A percentile compares a stretch with the other conserved stretches of the same genome.
Conservation (phyloP, 1,140 invertebrate genomes). For the Pseudoatta argentina region DNA sequence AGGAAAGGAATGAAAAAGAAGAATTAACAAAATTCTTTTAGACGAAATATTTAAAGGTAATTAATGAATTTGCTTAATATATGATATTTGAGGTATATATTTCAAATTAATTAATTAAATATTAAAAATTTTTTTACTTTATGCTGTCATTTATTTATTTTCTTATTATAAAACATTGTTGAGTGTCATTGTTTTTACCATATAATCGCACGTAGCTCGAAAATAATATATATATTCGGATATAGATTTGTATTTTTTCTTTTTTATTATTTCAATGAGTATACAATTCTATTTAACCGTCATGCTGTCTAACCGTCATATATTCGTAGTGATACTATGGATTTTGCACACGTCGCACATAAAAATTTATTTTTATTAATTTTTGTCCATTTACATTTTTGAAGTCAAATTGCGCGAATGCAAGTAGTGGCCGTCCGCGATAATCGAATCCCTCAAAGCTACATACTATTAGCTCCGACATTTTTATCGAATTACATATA, state of each 20-base stretch:
- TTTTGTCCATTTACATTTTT: slow-evolving; percentile 60
- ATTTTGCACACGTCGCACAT: slow-evolving; percentile 55
- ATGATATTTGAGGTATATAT: neutral
- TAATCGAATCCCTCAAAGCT: slow-evolving; percentile 52
- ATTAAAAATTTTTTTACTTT: neutral
- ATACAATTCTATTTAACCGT: slow-evolving; percentile 15
- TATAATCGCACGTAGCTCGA: neutral
- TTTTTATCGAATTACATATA: slow-evolving; percentile 61
- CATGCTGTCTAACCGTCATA: neutral
- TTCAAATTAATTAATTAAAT: slow-evolving; percentile 14
- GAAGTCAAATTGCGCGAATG: slow-evolving; percentile 29
- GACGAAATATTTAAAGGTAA: neutral
- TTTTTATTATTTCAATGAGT: slow-evolving; percentile 42
- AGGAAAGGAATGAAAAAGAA: slow-evolving; percentile 2
- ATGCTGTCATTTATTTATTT: neutral
- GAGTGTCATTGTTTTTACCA: neutral
- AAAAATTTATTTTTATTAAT: slow-evolving; percentile 64
- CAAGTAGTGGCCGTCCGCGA: slow-evolving; percentile 6
- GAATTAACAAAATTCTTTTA: slow-evolving; percentile 25
- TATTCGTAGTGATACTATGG: slow-evolving; percentile 29
- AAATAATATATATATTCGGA: neutral
- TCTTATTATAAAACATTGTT: neutral
- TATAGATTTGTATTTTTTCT: neutral
- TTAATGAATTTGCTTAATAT: neutral
- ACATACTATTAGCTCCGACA: slow-evolving; percentile 48